phyloP scores from a whole-genome alignment of 2,888 invertebrate genomes.

The Pammene fasciana region DNA sequence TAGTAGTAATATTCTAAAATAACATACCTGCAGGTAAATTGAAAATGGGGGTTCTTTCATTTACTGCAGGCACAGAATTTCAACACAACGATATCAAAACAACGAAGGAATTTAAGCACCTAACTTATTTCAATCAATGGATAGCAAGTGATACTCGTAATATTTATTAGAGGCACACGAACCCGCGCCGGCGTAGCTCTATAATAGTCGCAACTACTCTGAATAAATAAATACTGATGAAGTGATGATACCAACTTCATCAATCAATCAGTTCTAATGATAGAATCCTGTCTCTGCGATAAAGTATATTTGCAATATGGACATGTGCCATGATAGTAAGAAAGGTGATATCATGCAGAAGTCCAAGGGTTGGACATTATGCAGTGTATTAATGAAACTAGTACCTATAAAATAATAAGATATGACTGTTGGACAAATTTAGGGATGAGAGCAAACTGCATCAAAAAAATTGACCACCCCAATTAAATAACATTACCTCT shows the following conservation, averaged over 20 bases:
- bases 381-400: not conserved
- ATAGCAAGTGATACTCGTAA: constrained; percentile 11
- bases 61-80: too few species aligned
- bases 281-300: constrained; percentile 17
- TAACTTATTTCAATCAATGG: not conserved
- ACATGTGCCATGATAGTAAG: constrained; percentile 16
- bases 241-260: constrained; percentile 11
- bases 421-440: not conserved
- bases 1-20: too few species aligned
- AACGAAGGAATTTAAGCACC: not conserved
- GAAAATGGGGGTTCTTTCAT: too few species aligned
- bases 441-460: too few species aligned
- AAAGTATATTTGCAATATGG: constrained; percentile 15
- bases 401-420: too few species aligned
- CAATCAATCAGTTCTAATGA: constrained; percentile 28
- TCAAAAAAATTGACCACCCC: too few species aligned
- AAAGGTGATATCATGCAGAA: constrained; percentile 23
- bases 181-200: not conserved
- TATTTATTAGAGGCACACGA: not conserved
- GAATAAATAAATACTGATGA: constrained; percentile 1
- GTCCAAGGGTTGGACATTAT: constrained; percentile 19
- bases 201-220: not conserved
- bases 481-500: too few species aligned
- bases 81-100: too few species aligned
- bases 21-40: too few species aligned